Conservation (phyloP, 2,113 vertebrate species). For the Corydoras sp. region DNA sequence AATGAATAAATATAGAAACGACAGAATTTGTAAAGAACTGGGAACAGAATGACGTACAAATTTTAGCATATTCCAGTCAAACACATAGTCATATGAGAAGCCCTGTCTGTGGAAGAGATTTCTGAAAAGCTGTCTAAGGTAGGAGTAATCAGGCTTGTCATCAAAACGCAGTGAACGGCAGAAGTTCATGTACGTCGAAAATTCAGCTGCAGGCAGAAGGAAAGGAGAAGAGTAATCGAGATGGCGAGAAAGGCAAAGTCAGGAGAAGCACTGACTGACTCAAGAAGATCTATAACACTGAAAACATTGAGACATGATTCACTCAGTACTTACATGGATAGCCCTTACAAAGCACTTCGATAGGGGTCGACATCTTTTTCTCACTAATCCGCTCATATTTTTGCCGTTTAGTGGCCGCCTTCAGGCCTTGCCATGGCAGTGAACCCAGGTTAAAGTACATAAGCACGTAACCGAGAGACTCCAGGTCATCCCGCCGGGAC, state of each 20-base stretch:
- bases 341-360: slow-evolving; percentile 95
- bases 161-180: slow-evolving; percentile 94
- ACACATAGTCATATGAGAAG: no score
- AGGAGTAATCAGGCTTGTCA: slow-evolving; percentile 95
- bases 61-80: slow-evolving; percentile 87
- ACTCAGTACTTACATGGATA: slow-evolving; percentile 84
- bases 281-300: no score
- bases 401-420: slow-evolving; percentile 95
- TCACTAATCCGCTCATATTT: slow-evolving; percentile 97
- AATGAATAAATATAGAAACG: no score
- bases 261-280: not conserved
- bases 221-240: not conserved
- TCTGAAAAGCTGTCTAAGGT: slow-evolving; percentile 91
- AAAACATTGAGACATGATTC: not conserved
- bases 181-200: slow-evolving; percentile 96
- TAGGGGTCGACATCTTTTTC: slow-evolving; percentile 98
- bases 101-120: no score
- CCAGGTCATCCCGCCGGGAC: slow-evolving; percentile 92
- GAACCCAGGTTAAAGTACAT: slow-evolving; percentile 99
- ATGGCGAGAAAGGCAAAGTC: not conserved
- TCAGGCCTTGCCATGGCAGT: slow-evolving; percentile 96
- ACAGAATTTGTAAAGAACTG: no score
- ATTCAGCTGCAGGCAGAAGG: slow-evolving; percentile 72
- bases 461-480: slow-evolving; percentile 93
- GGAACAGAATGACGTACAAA: slow-evolving; percentile 77